Evolutionary conservation across 2,113 vertebrate genomes (phyloP), one percentile per base, ranked within the genome.

Genomic region (Synodontis membranacea): DNA sequence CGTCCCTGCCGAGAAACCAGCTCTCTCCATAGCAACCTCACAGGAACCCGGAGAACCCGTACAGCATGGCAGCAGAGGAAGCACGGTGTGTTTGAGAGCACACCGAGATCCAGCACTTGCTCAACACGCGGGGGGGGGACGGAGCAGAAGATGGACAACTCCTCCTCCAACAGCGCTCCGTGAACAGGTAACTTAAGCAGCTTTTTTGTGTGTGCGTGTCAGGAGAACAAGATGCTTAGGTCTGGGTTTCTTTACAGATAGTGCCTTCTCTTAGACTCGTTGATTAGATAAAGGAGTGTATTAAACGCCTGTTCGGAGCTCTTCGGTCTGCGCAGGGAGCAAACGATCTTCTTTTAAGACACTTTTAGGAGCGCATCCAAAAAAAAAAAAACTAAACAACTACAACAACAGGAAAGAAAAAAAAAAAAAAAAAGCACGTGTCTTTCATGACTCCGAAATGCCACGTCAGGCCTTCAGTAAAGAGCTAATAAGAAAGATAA

Each of bases 21-120:
- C 68, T 76, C 66, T 88, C 88, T 82, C 91, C 90, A 88, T 86
- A 87, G 91, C 85, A 91, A 91, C 90, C 82, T 82, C 44, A 56
- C 81, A 88, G 75, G 84, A 89, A 82, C 80, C 28, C 34, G 52
- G 82, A 87, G 89, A 84, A 78, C 84, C 84, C 76, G 50, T 81
- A 14, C 79, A 70, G 79, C 82, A 50, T 68, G 78, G 74, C 54
- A 68, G 54, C 21, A 12, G 78, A 54, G 64, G 28, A n/a, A 56
- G 85, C 78, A 25, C 31, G 3, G 50, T 15, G 34, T 56, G 52
- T 28, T 28, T 85, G 82, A 88, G 68, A 75, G 66, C 48, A 46
- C 58, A 8, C 82, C 3, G 56, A 52, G 79, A 90, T 78, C 78
- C 79, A 58, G 54, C 3, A 10, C 50, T 81, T 78, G 50, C n/a